phyloP scores from a whole-genome alignment of 2,113 vertebrate species.

The Erythrolamprus reginae region DNA sequence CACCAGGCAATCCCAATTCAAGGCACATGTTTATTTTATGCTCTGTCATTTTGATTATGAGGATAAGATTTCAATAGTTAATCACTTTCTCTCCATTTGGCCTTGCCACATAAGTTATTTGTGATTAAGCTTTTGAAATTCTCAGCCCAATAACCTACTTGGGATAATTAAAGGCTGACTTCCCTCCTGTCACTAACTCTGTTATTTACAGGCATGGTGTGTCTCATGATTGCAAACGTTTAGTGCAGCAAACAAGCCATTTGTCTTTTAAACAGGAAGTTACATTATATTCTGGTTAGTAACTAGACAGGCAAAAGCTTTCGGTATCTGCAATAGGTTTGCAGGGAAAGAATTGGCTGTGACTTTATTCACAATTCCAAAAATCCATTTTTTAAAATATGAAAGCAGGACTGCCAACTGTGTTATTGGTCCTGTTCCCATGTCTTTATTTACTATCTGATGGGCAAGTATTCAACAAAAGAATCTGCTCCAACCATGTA shows the following conservation, averaged over 20 bases:
- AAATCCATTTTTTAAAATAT: background rate
- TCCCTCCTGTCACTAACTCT: slow-evolving; percentile 8
- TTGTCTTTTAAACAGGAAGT: slow-evolving; percentile 24
- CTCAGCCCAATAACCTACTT: slow-evolving; percentile 16
- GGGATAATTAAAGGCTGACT: slow-evolving; percentile 28
- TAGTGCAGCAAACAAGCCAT: slow-evolving; percentile 18
- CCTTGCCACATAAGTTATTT: slow-evolving; percentile 32
- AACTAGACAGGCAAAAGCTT: background rate
- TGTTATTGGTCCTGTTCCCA: background rate
- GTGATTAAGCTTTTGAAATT: slow-evolving; percentile 10
- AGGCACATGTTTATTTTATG: slow-evolving; percentile 9
- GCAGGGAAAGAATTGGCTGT: background rate
- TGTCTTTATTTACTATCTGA: background rate
- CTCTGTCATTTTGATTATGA: slow-evolving; percentile 10
- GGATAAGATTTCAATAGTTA: background rate
- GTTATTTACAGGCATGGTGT: slow-evolving; percentile 12
- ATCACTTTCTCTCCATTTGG: slow-evolving; percentile 27
- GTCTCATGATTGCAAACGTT: slow-evolving; percentile 1
- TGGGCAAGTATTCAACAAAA: background rate
- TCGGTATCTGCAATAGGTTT: background rate
- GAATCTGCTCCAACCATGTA: background rate
- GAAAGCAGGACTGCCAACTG: background rate
- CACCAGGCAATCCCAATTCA: background rate
- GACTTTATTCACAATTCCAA: background rate
- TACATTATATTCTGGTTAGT: slow-evolving; percentile 22